Conservation (phyloP, 2,888 invertebrate genomes). For the Saturnia japonica region DNA sequence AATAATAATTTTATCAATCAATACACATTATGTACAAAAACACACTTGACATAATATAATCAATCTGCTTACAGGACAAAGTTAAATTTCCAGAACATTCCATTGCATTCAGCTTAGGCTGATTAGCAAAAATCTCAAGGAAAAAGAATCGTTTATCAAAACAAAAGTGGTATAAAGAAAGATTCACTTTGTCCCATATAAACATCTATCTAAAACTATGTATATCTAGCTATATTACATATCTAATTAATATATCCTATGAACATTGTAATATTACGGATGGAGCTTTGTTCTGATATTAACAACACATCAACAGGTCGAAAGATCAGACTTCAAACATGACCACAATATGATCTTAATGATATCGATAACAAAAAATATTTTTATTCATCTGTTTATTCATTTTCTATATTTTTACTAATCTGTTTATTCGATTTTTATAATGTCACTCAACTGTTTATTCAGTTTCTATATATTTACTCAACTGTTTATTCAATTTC, state of each 20-base stretch:
- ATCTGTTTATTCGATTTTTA: no score
- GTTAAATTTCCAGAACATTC: slow-evolving; percentile 3
- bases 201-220: slow-evolving; percentile 32
- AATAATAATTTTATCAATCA: background rate
- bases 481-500: background rate
- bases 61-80: background rate
- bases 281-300: slow-evolving; percentile 14
- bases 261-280: slow-evolving; percentile 16
- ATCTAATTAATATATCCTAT: slow-evolving; percentile 23
- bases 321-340: background rate
- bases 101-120: background rate
- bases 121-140: background rate
- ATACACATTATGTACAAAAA: slow-evolving; percentile 10
- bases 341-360: background rate
- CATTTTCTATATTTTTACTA: no score
- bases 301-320: background rate
- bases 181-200: slow-evolving; percentile 11
- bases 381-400: background rate
- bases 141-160: background rate
- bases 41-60: background rate
- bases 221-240: slow-evolving; percentile 30
- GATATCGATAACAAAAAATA: background rate
- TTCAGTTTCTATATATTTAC: no score
- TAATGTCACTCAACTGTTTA: no score
- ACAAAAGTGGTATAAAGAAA: background rate